Conservation (phyloP, 2,113 vertebrate genomes). For the Silurus glanis region DNA sequence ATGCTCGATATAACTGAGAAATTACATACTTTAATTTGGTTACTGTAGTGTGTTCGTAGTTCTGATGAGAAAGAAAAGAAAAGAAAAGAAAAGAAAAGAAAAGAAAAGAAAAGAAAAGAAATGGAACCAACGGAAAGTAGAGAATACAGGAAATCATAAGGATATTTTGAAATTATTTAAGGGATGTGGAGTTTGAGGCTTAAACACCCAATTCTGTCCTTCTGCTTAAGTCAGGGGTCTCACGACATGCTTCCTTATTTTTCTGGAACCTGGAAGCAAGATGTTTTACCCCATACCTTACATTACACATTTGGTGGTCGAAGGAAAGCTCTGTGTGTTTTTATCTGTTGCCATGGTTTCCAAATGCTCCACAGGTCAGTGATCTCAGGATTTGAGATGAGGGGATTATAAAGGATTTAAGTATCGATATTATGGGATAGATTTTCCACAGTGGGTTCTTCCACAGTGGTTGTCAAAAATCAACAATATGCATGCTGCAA, state of each 20-base stretch:
- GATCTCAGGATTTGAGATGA: neutral
- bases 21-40: too few species aligned
- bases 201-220: neutral
- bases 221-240: neutral
- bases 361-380: neutral
- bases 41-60: too few species aligned
- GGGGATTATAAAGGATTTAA: neutral
- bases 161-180: too few species aligned
- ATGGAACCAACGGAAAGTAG: too few species aligned
- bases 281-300: neutral
- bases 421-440: neutral
- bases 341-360: slow-evolving; percentile 17
- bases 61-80: too few species aligned
- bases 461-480: neutral
- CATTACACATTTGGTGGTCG: neutral
- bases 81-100: too few species aligned
- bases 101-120: too few species aligned
- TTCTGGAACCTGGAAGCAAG: neutral
- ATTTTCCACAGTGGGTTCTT: neutral
- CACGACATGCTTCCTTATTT: neutral
- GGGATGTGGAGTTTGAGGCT: too few species aligned
- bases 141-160: too few species aligned
- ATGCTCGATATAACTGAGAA: too few species aligned
- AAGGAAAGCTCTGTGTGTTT: neutral
- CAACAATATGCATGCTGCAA: too few species aligned